Evolutionary conservation across 2,888 invertebrate species (phyloP).

Genomic region (Hypomecis atomaria): DNA sequence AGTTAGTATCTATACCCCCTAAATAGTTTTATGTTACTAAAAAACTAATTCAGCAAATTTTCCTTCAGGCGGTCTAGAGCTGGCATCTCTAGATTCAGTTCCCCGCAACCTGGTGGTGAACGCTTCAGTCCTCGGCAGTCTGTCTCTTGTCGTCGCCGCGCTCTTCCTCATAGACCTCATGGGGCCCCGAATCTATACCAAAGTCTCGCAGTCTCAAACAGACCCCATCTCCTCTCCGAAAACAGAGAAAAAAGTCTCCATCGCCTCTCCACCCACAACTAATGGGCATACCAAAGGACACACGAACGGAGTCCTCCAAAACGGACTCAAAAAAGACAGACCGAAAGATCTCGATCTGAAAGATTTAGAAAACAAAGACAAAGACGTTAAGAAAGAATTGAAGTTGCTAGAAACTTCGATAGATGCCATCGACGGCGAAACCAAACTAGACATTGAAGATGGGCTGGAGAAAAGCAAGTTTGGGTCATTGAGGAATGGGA

Average conservation of each 20-base stretch:
- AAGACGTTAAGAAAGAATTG: conserved; percentile 56
- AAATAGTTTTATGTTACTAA: too few species aligned
- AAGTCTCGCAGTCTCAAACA: conserved; percentile 73
- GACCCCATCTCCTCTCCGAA: conserved; percentile 63
- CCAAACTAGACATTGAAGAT: conserved; percentile 54
- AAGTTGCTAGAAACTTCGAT: conserved; percentile 43
- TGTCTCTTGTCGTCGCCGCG: conserved; percentile 87
- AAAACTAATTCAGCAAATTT: not conserved
- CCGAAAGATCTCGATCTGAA: conserved; percentile 72
- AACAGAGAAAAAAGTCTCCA: conserved; percentile 68
- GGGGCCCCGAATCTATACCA: conserved; percentile 80
- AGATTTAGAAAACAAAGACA: conserved; percentile 63
- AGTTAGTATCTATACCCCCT: too few species aligned
- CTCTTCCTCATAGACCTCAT: conserved; percentile 88
- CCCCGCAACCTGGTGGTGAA: conserved; percentile 88
- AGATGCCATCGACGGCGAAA: conserved; percentile 43
- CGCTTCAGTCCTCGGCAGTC: conserved; percentile 88
- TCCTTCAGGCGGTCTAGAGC: conserved; percentile 86
- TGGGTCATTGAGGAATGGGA: conserved; percentile 73
- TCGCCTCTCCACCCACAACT: conserved; percentile 52
- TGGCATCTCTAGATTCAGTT: conserved; percentile 89
- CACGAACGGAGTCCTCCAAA: conserved; percentile 50
- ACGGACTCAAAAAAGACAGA: conserved; percentile 55
- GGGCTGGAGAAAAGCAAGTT: conserved; percentile 74
- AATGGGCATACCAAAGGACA: conserved; percentile 60